phyloP scores from a whole-genome alignment of 2,797 vertebrate genomes.

The Lerista edwardsae region DNA sequence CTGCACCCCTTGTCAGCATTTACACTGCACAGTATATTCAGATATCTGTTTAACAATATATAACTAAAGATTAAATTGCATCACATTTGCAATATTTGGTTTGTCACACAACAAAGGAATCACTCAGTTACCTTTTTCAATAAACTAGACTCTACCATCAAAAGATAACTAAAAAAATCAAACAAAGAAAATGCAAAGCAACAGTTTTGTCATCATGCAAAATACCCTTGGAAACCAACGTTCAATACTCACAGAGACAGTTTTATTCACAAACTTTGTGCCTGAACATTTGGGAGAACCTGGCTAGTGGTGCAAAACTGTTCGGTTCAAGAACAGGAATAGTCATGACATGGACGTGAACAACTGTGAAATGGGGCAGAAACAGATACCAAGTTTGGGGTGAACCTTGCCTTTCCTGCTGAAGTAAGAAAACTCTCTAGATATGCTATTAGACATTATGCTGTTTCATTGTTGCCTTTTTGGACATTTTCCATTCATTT shows the following conservation, averaged over 20 bases:
- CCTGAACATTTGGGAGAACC: constrained; percentile 74
- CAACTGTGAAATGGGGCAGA: constrained; percentile 60
- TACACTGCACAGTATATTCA: constrained; percentile 82
- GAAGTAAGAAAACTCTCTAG: constrained; percentile 62
- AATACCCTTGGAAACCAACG: constrained; percentile 79
- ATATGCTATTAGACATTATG: constrained; percentile 60
- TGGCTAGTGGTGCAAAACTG: constrained; percentile 67
- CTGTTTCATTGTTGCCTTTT: constrained; percentile 26
- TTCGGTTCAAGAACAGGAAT: constrained; percentile 61
- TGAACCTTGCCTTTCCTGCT: constrained; percentile 52
- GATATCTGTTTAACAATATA: constrained; percentile 75
- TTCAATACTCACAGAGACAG: constrained; percentile 77
- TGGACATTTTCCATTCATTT: constrained; percentile 42
- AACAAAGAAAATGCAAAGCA: constrained; percentile 71
- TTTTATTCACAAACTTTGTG: constrained; percentile 75
- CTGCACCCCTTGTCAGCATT: constrained; percentile 69
- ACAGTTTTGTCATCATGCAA: constrained; percentile 82
- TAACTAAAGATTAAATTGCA: constrained; percentile 75
- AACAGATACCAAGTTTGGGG: constrained; percentile 64
- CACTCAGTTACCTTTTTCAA: constrained; percentile 78
- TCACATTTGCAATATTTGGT: constrained; percentile 74
- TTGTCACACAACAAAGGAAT: constrained; percentile 78
- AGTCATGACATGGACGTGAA: constrained; percentile 61
- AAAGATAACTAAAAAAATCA: constrained; percentile 74
- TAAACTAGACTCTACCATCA: constrained; percentile 78